Base-by-base conservation (phyloP, 2,113 vertebrate species). In the Puffinus mauretanicus region DNA sequence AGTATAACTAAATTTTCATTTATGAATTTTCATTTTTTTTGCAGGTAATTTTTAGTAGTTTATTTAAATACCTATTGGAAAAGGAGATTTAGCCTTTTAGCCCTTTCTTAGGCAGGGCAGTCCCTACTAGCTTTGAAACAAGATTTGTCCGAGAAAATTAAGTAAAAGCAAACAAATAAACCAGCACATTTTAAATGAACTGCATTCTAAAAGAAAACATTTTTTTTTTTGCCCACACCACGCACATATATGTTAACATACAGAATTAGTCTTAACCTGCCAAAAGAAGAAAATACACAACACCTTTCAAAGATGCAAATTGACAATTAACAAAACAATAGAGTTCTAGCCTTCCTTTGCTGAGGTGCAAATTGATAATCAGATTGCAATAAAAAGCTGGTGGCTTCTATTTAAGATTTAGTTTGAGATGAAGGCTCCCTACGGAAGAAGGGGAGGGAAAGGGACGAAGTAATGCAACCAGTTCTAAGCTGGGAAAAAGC, bases 251-350 rank as follows among this genome's bases (percentile, higher is more conserved):
- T 96, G 94, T 95, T 97, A 98, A 97, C 87, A 73, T 98, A 97
- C 96, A 96, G 97, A 98, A 98, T 98, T 97, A 97, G 98, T 98
- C 97, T 95, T 97, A 98, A 98, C 98, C 97, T 98, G 98, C 95
- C 97, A 91, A 96, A 96, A 97, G 97, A 93, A 97, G 94, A 96
- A 95, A 96, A 98, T 95, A 92, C 94, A 82, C 97, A 98, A 98
- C 98, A 98, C 98, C 98, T 98, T 98, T 97, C 93, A 91, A 96
- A 98, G 98, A 98, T 98, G 98, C 91, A 98, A 98, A 98, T 98
- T 98, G 97, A 98, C 97, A 98, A 98, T 98, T 98, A 98, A 96
- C 97, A 96, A 98, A 98, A 98, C 98, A 98, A 98, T 98, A 91
- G 98, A 98, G 97, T 97, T 95, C 94, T 97, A 91, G 96, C 88